A percentile compares a stretch with the other conserved stretches of the same genome.
Conservation (phyloP, 30 jellyfish, hydroid and myxozoan genomes). For the Aurelia coerulea region DNA sequence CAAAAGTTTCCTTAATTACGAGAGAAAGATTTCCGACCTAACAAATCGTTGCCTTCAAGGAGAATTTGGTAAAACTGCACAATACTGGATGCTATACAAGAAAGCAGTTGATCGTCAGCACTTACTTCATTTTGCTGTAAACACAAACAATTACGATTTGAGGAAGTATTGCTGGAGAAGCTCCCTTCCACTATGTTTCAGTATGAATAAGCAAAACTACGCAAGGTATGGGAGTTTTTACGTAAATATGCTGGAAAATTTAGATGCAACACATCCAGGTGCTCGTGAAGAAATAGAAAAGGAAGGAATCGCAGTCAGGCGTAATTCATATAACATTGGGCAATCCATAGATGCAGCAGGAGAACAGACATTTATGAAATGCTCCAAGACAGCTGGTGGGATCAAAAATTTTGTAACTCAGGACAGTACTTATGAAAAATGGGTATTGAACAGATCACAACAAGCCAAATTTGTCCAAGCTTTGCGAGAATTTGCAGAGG, state of each 20-base stretch:
- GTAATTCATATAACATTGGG: conserved; percentile 31
- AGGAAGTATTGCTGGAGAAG: conserved; percentile 33
- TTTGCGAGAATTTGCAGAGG: conserved; percentile 47
- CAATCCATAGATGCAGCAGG: conserved; percentile 50
- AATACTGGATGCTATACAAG: conserved; percentile 46
- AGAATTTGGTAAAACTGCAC: conserved; percentile 49
- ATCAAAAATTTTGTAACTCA: conserved; percentile 39
- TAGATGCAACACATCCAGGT: conserved; percentile 50
- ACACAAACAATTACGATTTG: conserved; percentile 24
- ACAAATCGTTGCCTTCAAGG: conserved; percentile 45
- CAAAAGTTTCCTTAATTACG: conserved; percentile 23
- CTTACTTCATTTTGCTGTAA: conserved; percentile 37
- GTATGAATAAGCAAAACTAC: conserved; percentile 41
- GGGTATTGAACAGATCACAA: conserved; percentile 27
- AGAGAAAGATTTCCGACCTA: conserved; percentile 29
- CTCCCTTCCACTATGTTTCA: conserved; percentile 46
- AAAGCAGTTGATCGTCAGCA: conserved; percentile 58
- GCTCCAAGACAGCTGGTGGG: conserved; percentile 47
- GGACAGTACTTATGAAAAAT: background rate
- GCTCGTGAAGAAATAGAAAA: conserved; percentile 52
- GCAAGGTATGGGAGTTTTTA: conserved; percentile 46
- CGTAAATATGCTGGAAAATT: conserved; percentile 37
- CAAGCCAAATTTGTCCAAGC: conserved; percentile 64
- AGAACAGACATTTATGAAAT: conserved; percentile 50
- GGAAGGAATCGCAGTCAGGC: conserved; percentile 48